Conservation (phyloP, 1,140 invertebrate species). For the Diorhabda elongata region DNA sequence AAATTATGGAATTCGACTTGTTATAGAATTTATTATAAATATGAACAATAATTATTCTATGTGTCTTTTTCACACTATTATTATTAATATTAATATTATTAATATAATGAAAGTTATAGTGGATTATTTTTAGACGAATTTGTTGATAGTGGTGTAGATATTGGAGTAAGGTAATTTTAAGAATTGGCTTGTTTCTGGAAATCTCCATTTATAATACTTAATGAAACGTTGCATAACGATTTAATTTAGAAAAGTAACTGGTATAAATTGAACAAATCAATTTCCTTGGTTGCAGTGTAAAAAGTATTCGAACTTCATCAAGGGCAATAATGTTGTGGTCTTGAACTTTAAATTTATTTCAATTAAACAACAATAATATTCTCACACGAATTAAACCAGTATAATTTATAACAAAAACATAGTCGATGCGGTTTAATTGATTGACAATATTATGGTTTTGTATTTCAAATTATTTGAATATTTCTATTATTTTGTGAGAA, state of each 20-base stretch:
- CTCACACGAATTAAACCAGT: conserved; percentile 10
- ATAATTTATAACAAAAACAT: conserved; percentile 1
- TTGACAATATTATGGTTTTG: not conserved
- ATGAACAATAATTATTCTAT: too few species aligned
- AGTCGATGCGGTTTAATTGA: not conserved
- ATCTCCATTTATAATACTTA: too few species aligned
- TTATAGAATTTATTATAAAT: too few species aligned
- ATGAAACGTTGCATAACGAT: conserved; percentile 6
- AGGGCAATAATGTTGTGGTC: conserved; percentile 10
- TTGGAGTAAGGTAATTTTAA: too few species aligned
- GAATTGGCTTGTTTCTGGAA: too few species aligned
- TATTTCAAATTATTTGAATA: not conserved
- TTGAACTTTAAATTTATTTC: conserved; percentile 13
- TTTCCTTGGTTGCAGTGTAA: conserved; percentile 7
- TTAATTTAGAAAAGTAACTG: conserved; percentile 1
- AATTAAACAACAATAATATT: conserved; percentile 11
- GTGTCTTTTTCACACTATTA: too few species aligned
- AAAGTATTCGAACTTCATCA: conserved; percentile 8
- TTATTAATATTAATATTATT: too few species aligned
- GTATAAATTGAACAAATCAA: conserved; percentile 6
- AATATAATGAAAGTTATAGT: too few species aligned
- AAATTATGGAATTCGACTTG: too few species aligned
- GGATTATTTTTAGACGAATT: too few species aligned
- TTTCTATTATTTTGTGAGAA: not conserved
- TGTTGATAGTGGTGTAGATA: too few species aligned